Evolutionary conservation across 2,113 vertebrate species (phyloP).

Genomic region (Cavia porcellus): DNA sequence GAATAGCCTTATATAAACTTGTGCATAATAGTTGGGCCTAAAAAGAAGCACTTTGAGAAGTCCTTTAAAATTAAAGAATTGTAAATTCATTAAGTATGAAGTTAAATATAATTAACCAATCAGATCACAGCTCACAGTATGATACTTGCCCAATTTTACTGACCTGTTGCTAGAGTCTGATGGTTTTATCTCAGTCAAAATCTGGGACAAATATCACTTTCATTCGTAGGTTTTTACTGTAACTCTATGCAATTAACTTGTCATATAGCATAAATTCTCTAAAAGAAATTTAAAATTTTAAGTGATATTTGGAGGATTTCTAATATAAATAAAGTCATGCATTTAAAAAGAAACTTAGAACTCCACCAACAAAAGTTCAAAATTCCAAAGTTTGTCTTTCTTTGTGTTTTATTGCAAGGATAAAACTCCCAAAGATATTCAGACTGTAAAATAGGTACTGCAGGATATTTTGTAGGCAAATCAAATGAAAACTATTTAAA

Average conservation of each 20-base stretch:
- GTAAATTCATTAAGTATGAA: background rate
- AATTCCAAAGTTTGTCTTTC: background rate
- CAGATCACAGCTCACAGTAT: background rate
- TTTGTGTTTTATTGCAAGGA: background rate
- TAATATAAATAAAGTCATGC: background rate
- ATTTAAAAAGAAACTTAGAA: background rate
- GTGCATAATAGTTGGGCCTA: background rate
- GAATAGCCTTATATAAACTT: background rate
- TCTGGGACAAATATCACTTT: background rate
- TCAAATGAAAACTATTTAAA: background rate
- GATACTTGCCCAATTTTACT: too few relatives aligned
- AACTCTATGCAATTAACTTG: background rate
- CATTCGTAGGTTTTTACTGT: background rate
- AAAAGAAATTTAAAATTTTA: background rate
- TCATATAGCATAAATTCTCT: background rate
- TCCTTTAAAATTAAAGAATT: background rate
- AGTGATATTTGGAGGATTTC: background rate
- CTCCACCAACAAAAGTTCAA: background rate
- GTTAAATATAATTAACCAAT: background rate
- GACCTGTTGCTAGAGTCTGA: background rate
- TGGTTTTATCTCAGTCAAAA: background rate
- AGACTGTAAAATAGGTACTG: background rate
- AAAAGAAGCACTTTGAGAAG: background rate
- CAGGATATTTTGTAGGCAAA: background rate
- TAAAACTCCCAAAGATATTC: background rate